Conservation (phyloP, 1,140 invertebrate species). For the Drosophila navojoa region DNA sequence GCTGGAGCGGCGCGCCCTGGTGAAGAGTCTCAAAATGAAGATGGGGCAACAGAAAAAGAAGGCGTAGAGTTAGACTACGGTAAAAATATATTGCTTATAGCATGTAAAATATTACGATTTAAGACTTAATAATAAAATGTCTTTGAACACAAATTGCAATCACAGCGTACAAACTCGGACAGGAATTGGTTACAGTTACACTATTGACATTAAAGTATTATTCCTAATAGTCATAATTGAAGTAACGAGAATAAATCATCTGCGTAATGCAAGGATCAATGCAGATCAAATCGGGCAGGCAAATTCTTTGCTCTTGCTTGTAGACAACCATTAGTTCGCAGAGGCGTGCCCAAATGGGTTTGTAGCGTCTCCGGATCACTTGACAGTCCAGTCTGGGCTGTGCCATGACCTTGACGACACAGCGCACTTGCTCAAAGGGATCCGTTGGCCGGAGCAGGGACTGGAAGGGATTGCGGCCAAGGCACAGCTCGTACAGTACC, state of each 20-base stretch:
- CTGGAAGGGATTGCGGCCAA: constrained; percentile 89
- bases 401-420: constrained; percentile 48
- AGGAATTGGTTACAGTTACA: background rate
- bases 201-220: background rate
- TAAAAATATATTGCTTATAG: constrained; percentile 25
- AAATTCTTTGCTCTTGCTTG: constrained; percentile 59
- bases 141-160: background rate
- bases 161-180: background rate
- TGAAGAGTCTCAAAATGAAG: constrained; percentile 91
- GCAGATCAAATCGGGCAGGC: constrained; percentile 57
- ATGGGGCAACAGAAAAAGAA: constrained; percentile 50
- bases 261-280: constrained; percentile 56
- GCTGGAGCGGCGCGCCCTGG: constrained; percentile 87
- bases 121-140: constrained; percentile 22
- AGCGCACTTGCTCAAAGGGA: constrained; percentile 43
- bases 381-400: constrained; percentile 57
- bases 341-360: constrained; percentile 54
- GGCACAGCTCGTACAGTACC: constrained; percentile 89
- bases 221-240: constrained; percentile 67
- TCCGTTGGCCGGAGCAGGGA: constrained; percentile 35
- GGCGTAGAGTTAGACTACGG: constrained; percentile 7
- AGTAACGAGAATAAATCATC: constrained; percentile 64
- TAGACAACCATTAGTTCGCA: constrained; percentile 72
- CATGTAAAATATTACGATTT: constrained; percentile 17
- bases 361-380: constrained; percentile 51